Conservation (phyloP, 2,113 vertebrate genomes). For the Lagopus leucura region DNA sequence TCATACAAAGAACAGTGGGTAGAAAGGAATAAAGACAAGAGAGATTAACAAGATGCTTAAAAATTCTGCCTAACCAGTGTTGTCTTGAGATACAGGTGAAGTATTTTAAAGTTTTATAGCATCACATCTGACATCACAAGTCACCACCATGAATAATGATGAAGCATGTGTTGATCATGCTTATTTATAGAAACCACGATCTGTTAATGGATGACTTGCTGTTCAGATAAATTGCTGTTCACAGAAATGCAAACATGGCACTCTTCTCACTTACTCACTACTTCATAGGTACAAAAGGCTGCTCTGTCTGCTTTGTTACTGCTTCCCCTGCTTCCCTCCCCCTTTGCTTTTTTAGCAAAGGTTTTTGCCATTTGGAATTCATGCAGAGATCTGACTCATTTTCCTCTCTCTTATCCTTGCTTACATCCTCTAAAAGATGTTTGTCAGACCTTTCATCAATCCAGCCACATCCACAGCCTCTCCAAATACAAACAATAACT, state of each 20-base stretch:
- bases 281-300: background rate
- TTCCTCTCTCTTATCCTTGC: background rate
- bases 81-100: background rate
- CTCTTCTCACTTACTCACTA: too few species aligned
- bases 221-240: background rate
- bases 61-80: background rate
- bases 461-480: background rate
- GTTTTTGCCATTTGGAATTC: background rate
- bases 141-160: background rate
- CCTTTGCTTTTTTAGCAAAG: background rate
- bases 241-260: background rate
- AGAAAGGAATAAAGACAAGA: background rate
- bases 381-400: background rate
- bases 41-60: background rate
- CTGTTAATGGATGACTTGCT: background rate
- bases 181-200: background rate
- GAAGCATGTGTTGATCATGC: background rate
- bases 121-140: too few species aligned
- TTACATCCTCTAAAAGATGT: background rate
- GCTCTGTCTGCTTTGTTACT: too few species aligned
- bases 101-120: background rate
- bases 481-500: background rate
- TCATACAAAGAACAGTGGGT: too few species aligned
- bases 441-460: background rate
- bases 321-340: background rate